phyloP scores from a whole-genome alignment of 2,888 invertebrate genomes.

The Morpho achilles region DNA sequence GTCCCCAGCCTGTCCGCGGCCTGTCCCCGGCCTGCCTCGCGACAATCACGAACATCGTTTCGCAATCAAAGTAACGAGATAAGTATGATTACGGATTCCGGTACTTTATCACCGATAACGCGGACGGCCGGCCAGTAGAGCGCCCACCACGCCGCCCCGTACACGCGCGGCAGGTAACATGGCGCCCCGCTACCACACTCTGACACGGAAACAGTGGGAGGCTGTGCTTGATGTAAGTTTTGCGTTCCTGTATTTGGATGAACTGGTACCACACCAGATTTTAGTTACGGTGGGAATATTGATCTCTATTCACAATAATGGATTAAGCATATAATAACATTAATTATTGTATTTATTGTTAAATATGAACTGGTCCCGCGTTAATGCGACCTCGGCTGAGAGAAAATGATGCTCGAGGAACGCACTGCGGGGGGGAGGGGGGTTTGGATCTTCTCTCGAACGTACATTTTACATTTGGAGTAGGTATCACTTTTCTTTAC shows the following conservation, averaged over 20 bases:
- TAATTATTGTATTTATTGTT: background rate
- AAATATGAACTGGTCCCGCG: background rate
- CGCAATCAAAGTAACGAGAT: background rate
- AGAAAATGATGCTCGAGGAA: too few species aligned
- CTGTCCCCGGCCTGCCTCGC: background rate
- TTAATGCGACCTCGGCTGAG: too few species aligned
- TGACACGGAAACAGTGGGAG: slow-evolving; percentile 62
- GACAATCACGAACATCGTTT: background rate
- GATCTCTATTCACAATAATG: too few species aligned
- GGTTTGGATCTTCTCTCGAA: too few species aligned
- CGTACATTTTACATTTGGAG: too few species aligned
- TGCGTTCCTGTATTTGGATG: background rate
- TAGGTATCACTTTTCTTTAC: too few species aligned
- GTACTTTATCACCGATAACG: slow-evolving; percentile 12
- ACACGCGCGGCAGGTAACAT: slow-evolving; percentile 32
- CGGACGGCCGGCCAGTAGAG: slow-evolving; percentile 3
- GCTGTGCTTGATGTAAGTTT: slow-evolving; percentile 58
- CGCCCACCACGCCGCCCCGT: slow-evolving; percentile 5
- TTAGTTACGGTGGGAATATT: too few species aligned
- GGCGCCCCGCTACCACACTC: slow-evolving; percentile 56
- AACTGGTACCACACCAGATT: too few species aligned
- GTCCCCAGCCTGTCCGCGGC: too few species aligned
- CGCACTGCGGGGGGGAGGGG: too few species aligned
- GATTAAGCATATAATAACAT: too few species aligned
- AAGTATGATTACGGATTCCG: slow-evolving; percentile 9